Conservation (phyloP, 2,888 invertebrate genomes). For the Orthonychiurus folsomi region DNA sequence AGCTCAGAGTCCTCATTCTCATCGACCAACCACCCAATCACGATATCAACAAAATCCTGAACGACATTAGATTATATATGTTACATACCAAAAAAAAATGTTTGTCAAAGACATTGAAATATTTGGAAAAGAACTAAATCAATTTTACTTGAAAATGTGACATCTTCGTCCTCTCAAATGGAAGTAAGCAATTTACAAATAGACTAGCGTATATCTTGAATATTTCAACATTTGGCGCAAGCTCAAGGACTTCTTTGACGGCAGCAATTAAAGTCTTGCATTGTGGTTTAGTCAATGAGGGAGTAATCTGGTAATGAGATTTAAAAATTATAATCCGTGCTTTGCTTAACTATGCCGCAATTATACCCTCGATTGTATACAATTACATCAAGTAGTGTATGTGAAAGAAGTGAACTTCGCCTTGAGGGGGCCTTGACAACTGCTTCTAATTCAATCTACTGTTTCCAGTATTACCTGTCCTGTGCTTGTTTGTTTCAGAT, state of each 20-base stretch:
- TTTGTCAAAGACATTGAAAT: neutral
- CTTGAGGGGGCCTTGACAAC: too few species aligned
- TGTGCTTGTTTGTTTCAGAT: too few species aligned
- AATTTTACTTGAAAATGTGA: neutral
- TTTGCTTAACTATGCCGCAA: neutral
- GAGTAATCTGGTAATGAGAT: neutral
- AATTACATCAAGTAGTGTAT: neutral
- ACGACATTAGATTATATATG: neutral
- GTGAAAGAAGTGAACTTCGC: neutral
- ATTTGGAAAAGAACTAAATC: neutral
- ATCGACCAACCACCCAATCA: slow-evolving; percentile 38
- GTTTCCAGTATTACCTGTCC: too few species aligned
- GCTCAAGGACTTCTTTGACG: neutral
- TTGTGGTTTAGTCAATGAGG: neutral
- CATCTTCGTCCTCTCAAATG: neutral
- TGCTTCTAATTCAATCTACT: too few species aligned
- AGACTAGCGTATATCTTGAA: neutral
- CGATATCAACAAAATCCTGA: slow-evolving; percentile 38
- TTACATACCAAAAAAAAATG: neutral
- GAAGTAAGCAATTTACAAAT: neutral
- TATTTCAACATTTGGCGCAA: neutral
- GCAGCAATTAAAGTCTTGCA: neutral
- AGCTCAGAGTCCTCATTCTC: slow-evolving; percentile 11
- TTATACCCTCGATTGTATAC: neutral
- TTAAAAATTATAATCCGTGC: too few species aligned